Evolutionary conservation across 2,888 invertebrate genomes (phyloP).

Genomic region (Gari tellinella): DNA sequence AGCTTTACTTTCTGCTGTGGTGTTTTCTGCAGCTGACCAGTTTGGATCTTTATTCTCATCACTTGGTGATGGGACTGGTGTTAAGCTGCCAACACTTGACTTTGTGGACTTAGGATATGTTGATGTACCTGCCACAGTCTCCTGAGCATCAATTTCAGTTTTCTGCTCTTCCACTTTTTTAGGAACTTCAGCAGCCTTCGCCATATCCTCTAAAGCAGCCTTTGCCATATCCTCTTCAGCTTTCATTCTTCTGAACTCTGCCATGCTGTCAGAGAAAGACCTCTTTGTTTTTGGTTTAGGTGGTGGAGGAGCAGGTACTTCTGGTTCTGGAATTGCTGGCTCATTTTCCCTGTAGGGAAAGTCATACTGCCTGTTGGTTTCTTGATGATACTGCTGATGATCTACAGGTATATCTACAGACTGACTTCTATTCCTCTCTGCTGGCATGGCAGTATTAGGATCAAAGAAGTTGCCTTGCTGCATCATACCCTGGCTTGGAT

Average conservation of each 20-base stretch:
- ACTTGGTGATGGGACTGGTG: conserved; percentile 16
- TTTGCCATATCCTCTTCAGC: no score
- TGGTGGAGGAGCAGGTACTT: conserved; percentile 36
- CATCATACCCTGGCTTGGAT: background rate
- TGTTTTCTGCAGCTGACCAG: conserved; percentile 7
- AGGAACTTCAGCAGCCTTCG: no score
- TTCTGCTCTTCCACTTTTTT: no score
- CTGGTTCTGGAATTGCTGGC: conserved; percentile 11
- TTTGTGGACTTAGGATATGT: background rate
- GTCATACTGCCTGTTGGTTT: conserved; percentile 12
- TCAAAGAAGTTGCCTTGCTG: background rate
- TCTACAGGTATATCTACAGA: conserved; percentile 1
- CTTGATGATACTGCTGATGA: background rate
- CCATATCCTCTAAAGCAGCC: no score
- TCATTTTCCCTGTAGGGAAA: no score
- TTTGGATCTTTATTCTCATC: conserved; percentile 8
- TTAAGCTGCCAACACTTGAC: conserved; percentile 8
- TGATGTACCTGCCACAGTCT: background rate
- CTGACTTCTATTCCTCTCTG: background rate
- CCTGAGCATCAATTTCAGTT: background rate
- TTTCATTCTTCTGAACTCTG: no score
- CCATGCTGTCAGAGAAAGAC: no score
- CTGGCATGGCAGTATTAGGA: no score
- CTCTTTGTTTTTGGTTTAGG: conserved; percentile 6
- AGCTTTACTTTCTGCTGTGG: no score